Conservation (phyloP, 1,140 invertebrate species). For the Macrocentrus cingulum region DNA sequence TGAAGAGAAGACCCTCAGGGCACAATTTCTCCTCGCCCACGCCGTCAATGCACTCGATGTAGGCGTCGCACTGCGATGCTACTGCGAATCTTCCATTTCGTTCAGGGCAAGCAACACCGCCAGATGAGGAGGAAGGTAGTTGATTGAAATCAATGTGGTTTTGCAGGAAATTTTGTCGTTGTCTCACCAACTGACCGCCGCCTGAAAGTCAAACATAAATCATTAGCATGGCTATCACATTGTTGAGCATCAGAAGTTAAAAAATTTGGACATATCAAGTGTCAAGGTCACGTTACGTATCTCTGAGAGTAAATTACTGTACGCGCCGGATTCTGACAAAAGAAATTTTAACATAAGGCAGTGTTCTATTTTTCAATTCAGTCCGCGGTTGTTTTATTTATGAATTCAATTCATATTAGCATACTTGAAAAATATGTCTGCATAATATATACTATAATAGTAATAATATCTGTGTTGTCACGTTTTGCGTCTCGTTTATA, state of each 20-base stretch:
- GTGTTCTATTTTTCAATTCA: no score
- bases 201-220: conserved; percentile 26
- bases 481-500: no score
- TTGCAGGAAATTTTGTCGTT: conserved; percentile 14
- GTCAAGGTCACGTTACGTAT: conserved; percentile 8
- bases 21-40: conserved; percentile 75
- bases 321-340: no score
- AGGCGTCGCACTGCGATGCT: conserved; percentile 73
- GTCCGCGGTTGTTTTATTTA: no score
- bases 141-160: conserved; percentile 15
- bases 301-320: no score
- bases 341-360: no score
- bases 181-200: conserved; percentile 35
- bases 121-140: conserved; percentile 17
- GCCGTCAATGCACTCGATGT: conserved; percentile 72
- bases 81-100: conserved; percentile 72
- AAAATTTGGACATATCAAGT: not conserved
- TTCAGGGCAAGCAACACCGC: conserved; percentile 65
- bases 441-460: no score
- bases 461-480: no score
- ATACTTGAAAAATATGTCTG: not conserved
- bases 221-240: conserved; percentile 9
- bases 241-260: not conserved
- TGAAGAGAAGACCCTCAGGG: conserved; percentile 82
- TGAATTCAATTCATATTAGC: no score